These are phyloP conservation scores for Myrmophylax atrothorax DNA, from an alignment of 2,113 vertebrate genomes.

Conservation along the genomic window DNA sequence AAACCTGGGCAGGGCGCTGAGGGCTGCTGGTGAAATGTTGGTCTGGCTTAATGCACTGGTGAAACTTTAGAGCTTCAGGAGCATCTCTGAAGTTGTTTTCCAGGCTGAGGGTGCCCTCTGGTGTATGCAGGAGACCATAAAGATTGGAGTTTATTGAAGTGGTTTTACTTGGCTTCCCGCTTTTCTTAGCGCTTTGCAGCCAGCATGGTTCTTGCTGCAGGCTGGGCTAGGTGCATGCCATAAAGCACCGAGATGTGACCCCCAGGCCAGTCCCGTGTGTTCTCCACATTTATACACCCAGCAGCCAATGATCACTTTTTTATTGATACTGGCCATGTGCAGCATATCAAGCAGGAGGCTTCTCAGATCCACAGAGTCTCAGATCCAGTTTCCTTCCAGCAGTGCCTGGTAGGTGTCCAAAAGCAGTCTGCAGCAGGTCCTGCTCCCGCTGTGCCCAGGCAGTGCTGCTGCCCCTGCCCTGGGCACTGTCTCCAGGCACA, in stretches of 20 bases:
- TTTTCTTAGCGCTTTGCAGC: background rate
- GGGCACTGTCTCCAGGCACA: rapidly evolving
- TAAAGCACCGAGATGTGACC: background rate
- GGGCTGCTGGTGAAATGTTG: background rate
- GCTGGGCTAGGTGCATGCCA: background rate
- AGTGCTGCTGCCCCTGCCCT: background rate
- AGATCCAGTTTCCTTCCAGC: background rate
- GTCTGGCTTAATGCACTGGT: background rate
- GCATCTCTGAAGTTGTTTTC: background rate
- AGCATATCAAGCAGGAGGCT: background rate
- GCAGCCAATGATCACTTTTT: background rate
- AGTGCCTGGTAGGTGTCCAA: background rate
- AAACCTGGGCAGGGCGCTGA: background rate
- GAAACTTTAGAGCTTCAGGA: background rate
- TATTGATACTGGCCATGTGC: background rate
- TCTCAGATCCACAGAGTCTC: background rate
- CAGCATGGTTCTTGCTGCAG: rapidly evolving
- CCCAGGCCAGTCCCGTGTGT: rapidly evolving
- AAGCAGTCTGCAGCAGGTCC: background rate
- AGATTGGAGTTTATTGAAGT: background rate
- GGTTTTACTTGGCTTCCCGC: background rate
- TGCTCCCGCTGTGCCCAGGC: background rate
- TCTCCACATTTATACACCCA: rapidly evolving
- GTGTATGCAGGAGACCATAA: background rate
- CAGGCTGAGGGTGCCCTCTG: slow-evolving; percentile 25